Percentiles rank a stretch among this genome's conserved stretches.
These are phyloP conservation scores for Hipposideros armiger DNA, from an alignment of 2,113 vertebrate genomes.

Conservation along the genomic window DNA sequence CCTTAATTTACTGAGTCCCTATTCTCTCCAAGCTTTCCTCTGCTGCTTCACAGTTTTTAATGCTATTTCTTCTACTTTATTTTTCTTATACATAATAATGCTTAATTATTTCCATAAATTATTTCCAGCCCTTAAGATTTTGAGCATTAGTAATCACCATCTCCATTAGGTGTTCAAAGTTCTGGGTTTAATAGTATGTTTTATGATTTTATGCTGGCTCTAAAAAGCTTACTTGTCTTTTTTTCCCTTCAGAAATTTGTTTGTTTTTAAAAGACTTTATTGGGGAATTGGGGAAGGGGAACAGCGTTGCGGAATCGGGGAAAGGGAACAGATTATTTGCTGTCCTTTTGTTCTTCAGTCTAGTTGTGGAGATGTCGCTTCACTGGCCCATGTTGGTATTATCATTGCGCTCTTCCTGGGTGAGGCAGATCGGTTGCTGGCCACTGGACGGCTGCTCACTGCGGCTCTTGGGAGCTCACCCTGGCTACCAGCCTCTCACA, in stretches of 20 bases:
- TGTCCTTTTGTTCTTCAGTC: too few species aligned
- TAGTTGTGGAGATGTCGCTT: too few species aligned
- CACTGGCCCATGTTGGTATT: too few species aligned
- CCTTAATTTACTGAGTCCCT: background rate
- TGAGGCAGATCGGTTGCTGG: too few species aligned
- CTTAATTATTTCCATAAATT: background rate
- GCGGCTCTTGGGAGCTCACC: too few species aligned
- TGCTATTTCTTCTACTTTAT: background rate
- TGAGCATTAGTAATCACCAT: background rate
- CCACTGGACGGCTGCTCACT: too few species aligned
- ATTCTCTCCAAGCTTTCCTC: background rate
- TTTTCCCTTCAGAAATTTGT: background rate
- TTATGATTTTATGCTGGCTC: conserved; percentile 32
- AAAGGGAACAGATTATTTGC: too few species aligned
- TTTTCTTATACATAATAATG: background rate
- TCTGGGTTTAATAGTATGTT: background rate
- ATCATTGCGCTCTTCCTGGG: too few species aligned
- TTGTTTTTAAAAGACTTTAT: too few species aligned
- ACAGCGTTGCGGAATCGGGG: too few species aligned
- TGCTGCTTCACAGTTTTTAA: background rate
- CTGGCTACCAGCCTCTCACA: too few species aligned
- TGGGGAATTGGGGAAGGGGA: too few species aligned
- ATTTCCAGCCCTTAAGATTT: background rate
- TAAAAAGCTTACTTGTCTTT: conserved; percentile 36
- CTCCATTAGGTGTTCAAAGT: conserved; percentile 16